phyloP scores from a whole-genome alignment of 2,888 invertebrate genomes.

The Panopea generosa region DNA sequence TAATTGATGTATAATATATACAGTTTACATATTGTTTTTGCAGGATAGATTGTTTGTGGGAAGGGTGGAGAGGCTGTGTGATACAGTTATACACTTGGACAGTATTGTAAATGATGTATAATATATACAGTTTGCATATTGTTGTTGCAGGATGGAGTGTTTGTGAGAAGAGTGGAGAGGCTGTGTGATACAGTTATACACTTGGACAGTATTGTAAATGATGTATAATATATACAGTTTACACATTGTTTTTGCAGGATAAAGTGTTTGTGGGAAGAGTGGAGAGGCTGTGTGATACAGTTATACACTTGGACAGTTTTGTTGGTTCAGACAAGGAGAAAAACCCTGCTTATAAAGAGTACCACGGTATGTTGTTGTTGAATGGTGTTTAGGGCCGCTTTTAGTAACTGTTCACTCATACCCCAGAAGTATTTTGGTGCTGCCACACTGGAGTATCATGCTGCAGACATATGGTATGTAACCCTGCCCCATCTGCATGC shows the following conservation, averaged over 20 bases:
- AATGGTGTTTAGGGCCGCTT: too few relatives aligned
- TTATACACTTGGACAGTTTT: slow-evolving; percentile 93
- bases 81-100: slow-evolving; percentile 92
- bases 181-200: slow-evolving; percentile 92
- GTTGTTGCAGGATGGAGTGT: slow-evolving; percentile 80
- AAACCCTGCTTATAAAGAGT: slow-evolving; percentile 93
- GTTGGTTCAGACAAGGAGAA: slow-evolving; percentile 92
- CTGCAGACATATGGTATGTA: too few relatives aligned
- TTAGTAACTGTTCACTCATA: neutral
- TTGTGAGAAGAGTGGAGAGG: slow-evolving; percentile 86
- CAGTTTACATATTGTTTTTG: too few relatives aligned
- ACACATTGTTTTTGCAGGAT: too few relatives aligned
- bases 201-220: slow-evolving; percentile 94
- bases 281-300: slow-evolving; percentile 91
- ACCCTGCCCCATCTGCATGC: too few relatives aligned
- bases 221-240: too few relatives aligned
- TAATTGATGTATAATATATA: too few relatives aligned
- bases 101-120: too few relatives aligned
- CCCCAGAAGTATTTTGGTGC: neutral
- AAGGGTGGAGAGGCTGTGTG: slow-evolving; percentile 88
- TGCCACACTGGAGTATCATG: too few relatives aligned
- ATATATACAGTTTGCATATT: too few relatives aligned
- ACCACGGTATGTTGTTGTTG: slow-evolving; percentile 88
- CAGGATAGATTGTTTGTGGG: slow-evolving; percentile 77
- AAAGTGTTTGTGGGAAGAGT: slow-evolving; percentile 74